Conservation (phyloP, 2,797 vertebrate species). For the Melanotaenia maccullochi region DNA sequence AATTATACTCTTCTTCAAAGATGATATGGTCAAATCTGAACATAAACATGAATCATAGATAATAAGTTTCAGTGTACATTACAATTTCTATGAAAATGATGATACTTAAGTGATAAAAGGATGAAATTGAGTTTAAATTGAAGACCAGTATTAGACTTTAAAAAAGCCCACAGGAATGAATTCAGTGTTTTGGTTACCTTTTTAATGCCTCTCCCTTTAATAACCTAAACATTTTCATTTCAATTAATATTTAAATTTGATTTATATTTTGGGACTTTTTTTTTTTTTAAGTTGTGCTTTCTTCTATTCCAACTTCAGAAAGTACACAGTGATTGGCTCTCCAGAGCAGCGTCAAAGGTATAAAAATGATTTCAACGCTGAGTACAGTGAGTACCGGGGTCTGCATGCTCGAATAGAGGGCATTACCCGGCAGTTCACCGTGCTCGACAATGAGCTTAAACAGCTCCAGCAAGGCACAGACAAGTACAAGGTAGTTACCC, state of each 20-base stretch:
- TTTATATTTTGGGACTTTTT: not conserved
- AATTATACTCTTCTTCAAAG: slow-evolving; percentile 3
- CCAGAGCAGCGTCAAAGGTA: slow-evolving; percentile 95
- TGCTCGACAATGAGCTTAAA: slow-evolving; percentile 93
- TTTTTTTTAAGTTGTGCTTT: not conserved
- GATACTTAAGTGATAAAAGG: not conserved
- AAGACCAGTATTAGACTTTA: not conserved
- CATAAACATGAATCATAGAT: not conserved
- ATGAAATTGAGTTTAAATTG: not conserved
- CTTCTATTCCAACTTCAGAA: slow-evolving; percentile 77
- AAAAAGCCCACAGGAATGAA: not conserved
- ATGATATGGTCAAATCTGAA: not conserved
- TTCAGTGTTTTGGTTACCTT: not conserved
- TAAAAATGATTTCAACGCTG: slow-evolving; percentile 96
- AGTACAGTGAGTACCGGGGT: slow-evolving; percentile 94
- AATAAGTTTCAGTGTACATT: not conserved
- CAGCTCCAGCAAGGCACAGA: slow-evolving; percentile 93
- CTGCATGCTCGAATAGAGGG: slow-evolving; percentile 94
- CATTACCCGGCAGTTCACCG: slow-evolving; percentile 94
- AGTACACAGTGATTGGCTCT: slow-evolving; percentile 90
- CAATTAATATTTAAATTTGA: not conserved
- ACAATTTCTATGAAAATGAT: not conserved
- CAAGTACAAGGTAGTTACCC: slow-evolving; percentile 90
- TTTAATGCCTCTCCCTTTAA: not conserved
- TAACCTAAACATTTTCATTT: not conserved